Evolutionary conservation across 2,113 vertebrate genomes (phyloP), one percentile per base, ranked within the genome.

Genomic region (Saiga tatarica): DNA sequence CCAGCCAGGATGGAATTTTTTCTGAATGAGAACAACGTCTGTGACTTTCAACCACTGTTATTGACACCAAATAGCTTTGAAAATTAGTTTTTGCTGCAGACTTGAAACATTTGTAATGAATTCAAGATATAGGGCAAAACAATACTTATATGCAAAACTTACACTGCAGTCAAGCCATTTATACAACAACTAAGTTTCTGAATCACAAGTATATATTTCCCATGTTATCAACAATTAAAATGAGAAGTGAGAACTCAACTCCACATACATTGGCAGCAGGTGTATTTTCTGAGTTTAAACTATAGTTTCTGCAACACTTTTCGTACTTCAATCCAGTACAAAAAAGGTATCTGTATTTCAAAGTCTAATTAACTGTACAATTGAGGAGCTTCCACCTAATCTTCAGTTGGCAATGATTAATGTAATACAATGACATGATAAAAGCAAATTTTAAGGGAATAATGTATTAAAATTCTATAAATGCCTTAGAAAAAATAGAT

Each of bases 391-490:
- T 87, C 79, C 36, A 67, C 28, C 19, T 64, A 59, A 64, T 78
- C 28, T 87, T 92, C 7, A 47, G 0, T 39, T 96, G 36, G 12
- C 33, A 62, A 13, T 96, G 78, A 67, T 47, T 85, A 88, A 36
- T 83, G 13, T 76, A 81, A 26, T 85, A 7, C 87, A 76, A 62
- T 64, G 26, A 57, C 9, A 57, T 53, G 6, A 17, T 92, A 83
- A 89, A 95, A 89, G 53, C 60, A 89, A 95, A 94, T 86, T 94
- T 81, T 89, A 83, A 79, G 23, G 78, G 21, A 88, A 88, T 67
- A 86, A 85, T 71, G 8, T 57, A 36, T 30, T 89, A 10, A 15
- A 94, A 87, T 90, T 90, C 36, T 81, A 42, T 62, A 97, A 84
- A 94, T 95, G 26, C 57, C 23, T 81, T 30, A 7, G 21, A 95